Conservation (phyloP, 1,140 invertebrate genomes). For the Daktulosphaira vitifoliae region DNA sequence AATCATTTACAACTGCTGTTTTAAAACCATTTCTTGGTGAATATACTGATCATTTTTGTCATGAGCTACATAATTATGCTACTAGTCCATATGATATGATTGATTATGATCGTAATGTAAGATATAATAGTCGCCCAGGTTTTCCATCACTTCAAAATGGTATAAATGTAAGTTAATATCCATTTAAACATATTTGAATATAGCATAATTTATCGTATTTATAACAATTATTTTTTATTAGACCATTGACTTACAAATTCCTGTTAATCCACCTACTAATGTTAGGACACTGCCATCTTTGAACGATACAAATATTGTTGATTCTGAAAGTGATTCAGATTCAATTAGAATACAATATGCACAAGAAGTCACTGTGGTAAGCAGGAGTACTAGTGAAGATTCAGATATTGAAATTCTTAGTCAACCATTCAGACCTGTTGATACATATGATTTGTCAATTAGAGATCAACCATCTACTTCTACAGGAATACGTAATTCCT, state of each 20-base stretch:
- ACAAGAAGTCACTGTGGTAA: not conserved
- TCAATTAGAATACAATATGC: not conserved
- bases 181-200: no score
- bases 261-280: no score
- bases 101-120: slow-evolving; percentile 12
- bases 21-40: not conserved
- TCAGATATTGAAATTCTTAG: slow-evolving; percentile 17
- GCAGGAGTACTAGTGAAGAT: not conserved
- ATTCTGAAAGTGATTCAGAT: not conserved
- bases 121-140: not conserved
- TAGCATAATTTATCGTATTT: no score
- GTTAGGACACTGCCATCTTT: no score
- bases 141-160: not conserved
- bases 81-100: slow-evolving; percentile 10
- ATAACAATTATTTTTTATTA: no score
- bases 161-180: no score
- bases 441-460: not conserved
- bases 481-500: slow-evolving; percentile 14
- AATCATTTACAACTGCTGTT: not conserved
- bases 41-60: not conserved
- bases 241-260: no score
- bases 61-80: slow-evolving; percentile 15
- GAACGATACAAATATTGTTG: slow-evolving; percentile 12
- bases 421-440: not conserved
- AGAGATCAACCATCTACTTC: slow-evolving; percentile 20